Evolutionary conservation across 2,113 vertebrate genomes (phyloP).

Genomic region (Dasyurus viverrinus): DNA sequence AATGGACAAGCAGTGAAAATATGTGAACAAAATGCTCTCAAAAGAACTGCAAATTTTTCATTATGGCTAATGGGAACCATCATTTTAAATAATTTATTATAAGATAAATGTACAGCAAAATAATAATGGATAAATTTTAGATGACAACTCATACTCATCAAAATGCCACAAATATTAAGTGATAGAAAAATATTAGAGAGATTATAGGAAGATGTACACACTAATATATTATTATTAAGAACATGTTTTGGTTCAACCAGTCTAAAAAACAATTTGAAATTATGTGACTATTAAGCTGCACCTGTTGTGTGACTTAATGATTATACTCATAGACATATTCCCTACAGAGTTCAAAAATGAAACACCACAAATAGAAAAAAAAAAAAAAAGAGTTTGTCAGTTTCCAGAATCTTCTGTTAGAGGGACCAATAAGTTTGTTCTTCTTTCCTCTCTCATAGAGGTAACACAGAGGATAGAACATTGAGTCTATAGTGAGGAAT

Average conservation of each 20-base stretch:
- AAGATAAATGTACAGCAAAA: not conserved
- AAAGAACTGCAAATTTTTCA: not conserved
- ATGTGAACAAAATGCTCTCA: not conserved
- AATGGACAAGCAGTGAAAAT: not conserved
- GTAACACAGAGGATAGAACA: not conserved
- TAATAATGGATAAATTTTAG: not conserved
- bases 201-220: not conserved
- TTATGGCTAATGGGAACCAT: not conserved
- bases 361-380: too few relatives aligned
- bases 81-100: not conserved
- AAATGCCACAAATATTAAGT: not conserved
- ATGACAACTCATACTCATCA: not conserved
- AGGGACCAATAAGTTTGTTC: not conserved
- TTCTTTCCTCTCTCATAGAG: not conserved
- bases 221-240: not conserved
- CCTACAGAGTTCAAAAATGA: not conserved
- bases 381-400: too few relatives aligned
- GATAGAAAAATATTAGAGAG: not conserved
- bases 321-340: not conserved
- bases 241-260: not conserved
- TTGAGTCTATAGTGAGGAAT: not conserved
- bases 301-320: not conserved
- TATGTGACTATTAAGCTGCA: not conserved
- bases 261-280: not conserved
- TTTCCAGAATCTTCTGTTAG: too few relatives aligned